Conservation (phyloP, 2,797 vertebrate species). For the Adrianichthys oophorus region DNA sequence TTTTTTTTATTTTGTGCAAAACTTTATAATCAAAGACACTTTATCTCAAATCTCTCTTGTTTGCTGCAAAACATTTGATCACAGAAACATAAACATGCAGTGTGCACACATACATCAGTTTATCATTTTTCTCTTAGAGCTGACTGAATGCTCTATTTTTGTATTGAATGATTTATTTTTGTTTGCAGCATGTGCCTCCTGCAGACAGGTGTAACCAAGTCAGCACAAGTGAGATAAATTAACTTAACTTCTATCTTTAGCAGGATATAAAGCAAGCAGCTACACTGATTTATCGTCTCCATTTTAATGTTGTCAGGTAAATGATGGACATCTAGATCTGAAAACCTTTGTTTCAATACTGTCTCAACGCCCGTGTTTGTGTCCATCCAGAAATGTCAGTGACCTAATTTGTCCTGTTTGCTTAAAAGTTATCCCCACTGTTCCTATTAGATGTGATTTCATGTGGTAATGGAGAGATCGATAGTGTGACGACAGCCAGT, state of each 20-base stretch:
- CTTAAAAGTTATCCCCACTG: constrained; percentile 30
- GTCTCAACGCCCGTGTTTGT: constrained; percentile 8
- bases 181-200: constrained; percentile 24
- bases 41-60: neutral
- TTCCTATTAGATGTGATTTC: constrained; percentile 40
- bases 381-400: constrained; percentile 16
- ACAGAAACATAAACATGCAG: neutral
- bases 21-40: no score
- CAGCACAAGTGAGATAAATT: constrained; percentile 66
- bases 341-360: constrained; percentile 30
- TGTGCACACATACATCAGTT: neutral
- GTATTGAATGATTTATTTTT: constrained; percentile 50
- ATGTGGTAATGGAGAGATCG: constrained; percentile 54
- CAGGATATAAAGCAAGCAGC: constrained; percentile 38
- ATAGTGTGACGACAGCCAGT: constrained; percentile 54
- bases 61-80: neutral
- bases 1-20: no score
- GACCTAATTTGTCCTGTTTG: constrained; percentile 33
- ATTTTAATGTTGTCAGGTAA: constrained; percentile 42
- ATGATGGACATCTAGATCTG: constrained; percentile 48
- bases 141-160: constrained; percentile 34
- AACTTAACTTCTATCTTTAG: constrained; percentile 50
- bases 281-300: constrained; percentile 56
- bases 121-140: constrained; percentile 24
- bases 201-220: constrained; percentile 36